phyloP scores from a whole-genome alignment of 2,797 vertebrate species.

The Phrynocephalus guinanensis region DNA sequence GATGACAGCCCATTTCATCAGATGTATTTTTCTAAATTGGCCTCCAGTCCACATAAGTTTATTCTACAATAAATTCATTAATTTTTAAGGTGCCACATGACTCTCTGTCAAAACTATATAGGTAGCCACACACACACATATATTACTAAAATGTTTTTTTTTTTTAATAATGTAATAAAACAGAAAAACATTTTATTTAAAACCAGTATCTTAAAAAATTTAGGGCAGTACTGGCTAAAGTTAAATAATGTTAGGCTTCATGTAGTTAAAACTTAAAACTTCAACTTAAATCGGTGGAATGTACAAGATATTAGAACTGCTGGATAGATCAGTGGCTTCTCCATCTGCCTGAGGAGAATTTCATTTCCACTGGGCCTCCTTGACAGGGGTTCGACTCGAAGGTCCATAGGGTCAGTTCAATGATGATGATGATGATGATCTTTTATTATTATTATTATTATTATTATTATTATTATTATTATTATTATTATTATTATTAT shows the following conservation, averaged over 20 bases:
- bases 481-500: no score
- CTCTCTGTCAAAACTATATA: neutral
- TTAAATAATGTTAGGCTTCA: neutral
- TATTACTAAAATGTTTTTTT: neutral
- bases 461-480: no score
- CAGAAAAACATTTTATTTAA: neutral
- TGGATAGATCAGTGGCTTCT: no score
- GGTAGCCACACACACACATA: neutral
- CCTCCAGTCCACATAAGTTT: neutral
- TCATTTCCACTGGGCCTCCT: no score
- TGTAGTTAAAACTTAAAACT: neutral
- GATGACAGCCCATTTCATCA: neutral
- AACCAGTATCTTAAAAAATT: neutral
- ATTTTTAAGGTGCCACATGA: neutral
- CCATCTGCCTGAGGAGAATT: no score
- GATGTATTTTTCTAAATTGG: neutral
- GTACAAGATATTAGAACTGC: no score
- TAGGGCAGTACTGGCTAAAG: neutral
- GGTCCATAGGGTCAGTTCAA: no score
- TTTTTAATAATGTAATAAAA: neutral
- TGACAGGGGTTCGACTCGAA: no score
- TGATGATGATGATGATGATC: no score
- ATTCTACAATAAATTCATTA: neutral
- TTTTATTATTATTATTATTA: no score
- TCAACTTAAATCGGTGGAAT: neutral